Conservation (phyloP, 1,140 invertebrate species). For the Drosophila guanche region DNA sequence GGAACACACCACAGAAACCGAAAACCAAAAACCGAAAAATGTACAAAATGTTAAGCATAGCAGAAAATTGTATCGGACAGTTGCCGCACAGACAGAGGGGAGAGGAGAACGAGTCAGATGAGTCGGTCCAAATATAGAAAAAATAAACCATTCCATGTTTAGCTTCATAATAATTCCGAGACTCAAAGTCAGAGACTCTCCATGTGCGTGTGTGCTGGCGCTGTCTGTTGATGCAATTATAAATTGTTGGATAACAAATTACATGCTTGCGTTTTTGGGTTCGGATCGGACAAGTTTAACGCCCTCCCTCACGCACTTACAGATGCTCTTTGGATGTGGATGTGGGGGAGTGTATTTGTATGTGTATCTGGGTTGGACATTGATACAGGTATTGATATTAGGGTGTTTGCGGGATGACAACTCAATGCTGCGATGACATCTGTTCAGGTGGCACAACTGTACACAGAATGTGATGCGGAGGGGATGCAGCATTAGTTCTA, state of each 20-base stretch:
- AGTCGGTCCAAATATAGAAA: constrained; percentile 51
- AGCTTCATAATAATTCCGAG: constrained; percentile 63
- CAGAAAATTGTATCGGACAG: constrained; percentile 80
- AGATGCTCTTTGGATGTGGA: constrained; percentile 11
- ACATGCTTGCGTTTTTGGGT: constrained; percentile 60
- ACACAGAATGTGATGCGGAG: constrained; percentile 51
- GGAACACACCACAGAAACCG: constrained; percentile 55
- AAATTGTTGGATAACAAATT: constrained; percentile 82
- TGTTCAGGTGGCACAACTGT: constrained; percentile 65
- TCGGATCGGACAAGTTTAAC: constrained; percentile 54
- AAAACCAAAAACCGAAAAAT: constrained; percentile 60
- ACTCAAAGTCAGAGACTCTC: constrained; percentile 45
- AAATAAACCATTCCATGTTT: constrained; percentile 43
- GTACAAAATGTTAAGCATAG: constrained; percentile 78
- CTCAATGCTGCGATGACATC: constrained; percentile 44
- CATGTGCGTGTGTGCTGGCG: constrained; percentile 32
- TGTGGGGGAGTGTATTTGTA: constrained; percentile 1
- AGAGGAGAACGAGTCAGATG: constrained; percentile 23
- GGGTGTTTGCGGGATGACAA: constrained; percentile 52
- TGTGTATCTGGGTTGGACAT: constrained; percentile 46
- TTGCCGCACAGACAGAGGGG: constrained; percentile 15
- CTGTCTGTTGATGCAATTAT: constrained; percentile 72
- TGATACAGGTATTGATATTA: constrained; percentile 69
- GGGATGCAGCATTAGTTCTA: constrained; percentile 59
- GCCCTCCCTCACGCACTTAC: constrained; percentile 69